phyloP scores from a whole-genome alignment of 2,888 invertebrate species.

The Pollenia griseotomentosa region DNA sequence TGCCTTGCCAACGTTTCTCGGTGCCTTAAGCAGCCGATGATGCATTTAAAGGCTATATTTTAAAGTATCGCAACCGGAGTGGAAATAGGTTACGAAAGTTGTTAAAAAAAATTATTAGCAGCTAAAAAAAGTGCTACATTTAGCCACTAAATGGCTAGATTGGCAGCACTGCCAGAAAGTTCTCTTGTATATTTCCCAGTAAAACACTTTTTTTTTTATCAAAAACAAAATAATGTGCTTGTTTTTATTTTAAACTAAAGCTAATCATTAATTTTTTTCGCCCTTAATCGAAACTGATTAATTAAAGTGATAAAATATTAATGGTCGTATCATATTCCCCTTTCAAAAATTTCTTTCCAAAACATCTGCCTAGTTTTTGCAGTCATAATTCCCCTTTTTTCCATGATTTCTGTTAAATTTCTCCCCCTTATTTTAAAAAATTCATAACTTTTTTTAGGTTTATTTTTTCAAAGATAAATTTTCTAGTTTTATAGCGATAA shows the following conservation, averaged over 20 bases:
- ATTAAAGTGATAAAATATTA: background rate
- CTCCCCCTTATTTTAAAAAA: conserved; percentile 19
- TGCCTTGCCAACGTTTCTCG: too few relatives aligned
- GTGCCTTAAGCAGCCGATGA: too few relatives aligned
- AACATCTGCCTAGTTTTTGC: conserved; percentile 34
- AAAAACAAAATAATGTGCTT: background rate
- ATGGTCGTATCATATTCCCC: background rate
- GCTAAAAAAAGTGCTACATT: too few relatives aligned
- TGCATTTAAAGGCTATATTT: too few relatives aligned
- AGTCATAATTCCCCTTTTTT: background rate
- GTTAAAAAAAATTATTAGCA: too few relatives aligned
- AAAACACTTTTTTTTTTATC: too few relatives aligned
- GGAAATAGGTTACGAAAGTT: too few relatives aligned
- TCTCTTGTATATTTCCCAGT: too few relatives aligned
- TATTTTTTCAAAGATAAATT: conserved; percentile 42
- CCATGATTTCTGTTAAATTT: conserved; percentile 33
- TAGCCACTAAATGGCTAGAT: too few relatives aligned
- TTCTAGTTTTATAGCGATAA: conserved; percentile 48
- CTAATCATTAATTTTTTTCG: background rate
- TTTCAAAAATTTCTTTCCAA: background rate
- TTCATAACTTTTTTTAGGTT: conserved; percentile 15
- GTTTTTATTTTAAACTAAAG: background rate
- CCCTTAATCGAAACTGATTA: too few relatives aligned
- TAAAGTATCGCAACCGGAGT: too few relatives aligned
- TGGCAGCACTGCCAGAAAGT: too few relatives aligned